A percentile compares a stretch with the other conserved stretches of the same genome.
phyloP scores from a whole-genome alignment of 2,797 vertebrate genomes.

The Simalia tracyae region DNA sequence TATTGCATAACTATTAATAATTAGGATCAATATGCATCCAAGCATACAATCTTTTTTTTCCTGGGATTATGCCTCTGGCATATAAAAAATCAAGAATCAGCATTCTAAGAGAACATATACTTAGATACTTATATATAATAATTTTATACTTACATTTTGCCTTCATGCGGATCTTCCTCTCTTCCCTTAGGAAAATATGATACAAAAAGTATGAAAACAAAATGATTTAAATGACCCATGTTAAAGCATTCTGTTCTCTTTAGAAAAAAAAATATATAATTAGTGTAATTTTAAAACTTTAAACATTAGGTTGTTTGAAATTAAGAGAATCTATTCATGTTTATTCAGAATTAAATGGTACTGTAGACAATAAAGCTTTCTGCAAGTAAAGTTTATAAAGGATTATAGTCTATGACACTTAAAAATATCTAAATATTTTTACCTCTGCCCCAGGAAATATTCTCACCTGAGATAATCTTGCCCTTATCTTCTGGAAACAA shows the following conservation, averaged over 20 bases:
- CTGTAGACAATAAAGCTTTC: background rate
- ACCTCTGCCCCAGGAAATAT: conserved; percentile 11
- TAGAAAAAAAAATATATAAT: background rate
- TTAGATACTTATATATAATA: background rate
- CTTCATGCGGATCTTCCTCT: conserved; percentile 99
- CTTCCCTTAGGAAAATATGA: conserved; percentile 82
- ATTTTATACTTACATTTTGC: conserved; percentile 90
- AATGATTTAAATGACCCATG: background rate
- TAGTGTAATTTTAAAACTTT: background rate
- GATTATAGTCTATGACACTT: background rate
- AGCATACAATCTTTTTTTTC: background rate
- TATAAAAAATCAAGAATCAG: background rate
- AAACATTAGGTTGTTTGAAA: background rate
- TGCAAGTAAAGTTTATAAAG: background rate
- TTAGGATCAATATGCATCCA: background rate
- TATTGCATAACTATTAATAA: background rate
- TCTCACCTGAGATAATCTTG: background rate
- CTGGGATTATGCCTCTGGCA: background rate
- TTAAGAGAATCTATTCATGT: background rate
- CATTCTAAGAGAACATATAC: background rate
- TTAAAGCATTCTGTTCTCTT: background rate
- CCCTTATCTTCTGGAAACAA: background rate
- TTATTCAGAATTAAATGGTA: background rate
- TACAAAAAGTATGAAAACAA: conserved; percentile 41
- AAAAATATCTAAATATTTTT: background rate